Conservation (phyloP, 2,113 vertebrate species). For the Emydocephalus ijimae region DNA sequence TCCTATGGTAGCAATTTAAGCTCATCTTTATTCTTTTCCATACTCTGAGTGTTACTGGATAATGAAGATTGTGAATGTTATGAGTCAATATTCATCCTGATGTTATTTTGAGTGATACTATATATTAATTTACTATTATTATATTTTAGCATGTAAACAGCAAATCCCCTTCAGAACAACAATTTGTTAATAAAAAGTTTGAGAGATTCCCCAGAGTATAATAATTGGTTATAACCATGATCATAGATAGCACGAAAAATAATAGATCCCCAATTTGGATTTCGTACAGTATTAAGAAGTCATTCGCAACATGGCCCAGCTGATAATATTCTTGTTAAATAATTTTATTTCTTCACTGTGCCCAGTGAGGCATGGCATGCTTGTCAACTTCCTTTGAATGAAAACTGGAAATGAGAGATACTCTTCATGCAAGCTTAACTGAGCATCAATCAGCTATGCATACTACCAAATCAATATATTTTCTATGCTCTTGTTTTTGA, state of each 20-base stretch:
- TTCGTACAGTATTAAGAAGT: constrained; percentile 28
- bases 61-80: not conserved
- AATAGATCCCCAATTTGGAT: not conserved
- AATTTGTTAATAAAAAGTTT: constrained; percentile 2
- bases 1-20: not conserved
- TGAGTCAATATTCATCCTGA: not conserved
- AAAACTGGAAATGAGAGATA: constrained; percentile 42
- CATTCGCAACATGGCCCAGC: constrained; percentile 44
- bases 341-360: constrained; percentile 44
- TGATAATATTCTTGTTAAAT: constrained; percentile 50
- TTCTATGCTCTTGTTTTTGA: constrained; percentile 28
- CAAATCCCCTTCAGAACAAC: not conserved
- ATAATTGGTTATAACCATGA: constrained; percentile 25
- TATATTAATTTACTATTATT: not conserved
- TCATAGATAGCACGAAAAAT: constrained; percentile 13
- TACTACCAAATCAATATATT: constrained; percentile 51
- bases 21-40: not conserved
- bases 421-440: constrained; percentile 27
- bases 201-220: constrained; percentile 26
- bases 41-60: not conserved
- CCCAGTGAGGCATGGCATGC: constrained; percentile 46
- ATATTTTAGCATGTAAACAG: not conserved
- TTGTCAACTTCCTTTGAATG: constrained; percentile 47
- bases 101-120: not conserved
- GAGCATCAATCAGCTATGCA: constrained; percentile 34